These are phyloP conservation scores for Scopus umbretta DNA, from an alignment of 2,113 vertebrate genomes.

Conservation along the genomic window DNA sequence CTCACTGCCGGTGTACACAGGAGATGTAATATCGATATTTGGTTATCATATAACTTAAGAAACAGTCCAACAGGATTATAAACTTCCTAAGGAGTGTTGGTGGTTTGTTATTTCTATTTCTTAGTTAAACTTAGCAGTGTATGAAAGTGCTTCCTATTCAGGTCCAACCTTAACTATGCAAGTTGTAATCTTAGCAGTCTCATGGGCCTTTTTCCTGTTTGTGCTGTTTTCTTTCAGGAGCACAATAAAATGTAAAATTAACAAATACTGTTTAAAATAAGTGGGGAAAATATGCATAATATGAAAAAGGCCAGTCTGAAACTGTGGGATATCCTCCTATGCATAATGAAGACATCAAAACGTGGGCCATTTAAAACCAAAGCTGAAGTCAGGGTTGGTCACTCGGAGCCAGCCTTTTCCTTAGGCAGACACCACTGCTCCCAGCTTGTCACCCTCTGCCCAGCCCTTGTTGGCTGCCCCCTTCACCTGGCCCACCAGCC, in stretches of 20 bases:
- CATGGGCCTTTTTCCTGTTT: background rate
- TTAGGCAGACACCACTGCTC: background rate
- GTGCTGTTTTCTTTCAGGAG: background rate
- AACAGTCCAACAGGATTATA: background rate
- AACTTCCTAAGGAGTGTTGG: background rate
- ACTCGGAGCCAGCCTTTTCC: background rate
- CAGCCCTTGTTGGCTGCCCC: background rate
- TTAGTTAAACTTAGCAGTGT: background rate
- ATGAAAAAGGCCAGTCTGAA: background rate
- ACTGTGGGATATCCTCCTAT: background rate
- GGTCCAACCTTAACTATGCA: background rate
- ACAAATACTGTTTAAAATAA: background rate
- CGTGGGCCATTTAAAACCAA: background rate
- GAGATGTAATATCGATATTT: background rate
- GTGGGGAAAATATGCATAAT: background rate
- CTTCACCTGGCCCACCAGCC: fast-evolving
- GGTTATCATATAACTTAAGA: background rate
- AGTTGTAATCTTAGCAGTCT: background rate
- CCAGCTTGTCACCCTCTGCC: background rate
- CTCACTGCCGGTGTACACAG: background rate
- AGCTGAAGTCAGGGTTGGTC: fast-evolving
- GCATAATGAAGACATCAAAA: background rate
- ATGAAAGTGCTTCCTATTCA: background rate
- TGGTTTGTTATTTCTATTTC: background rate
- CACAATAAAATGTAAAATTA: background rate